These are phyloP conservation scores for Nemoura dubitans DNA, from an alignment of 2,888 invertebrate genomes.

Conservation along the genomic window DNA sequence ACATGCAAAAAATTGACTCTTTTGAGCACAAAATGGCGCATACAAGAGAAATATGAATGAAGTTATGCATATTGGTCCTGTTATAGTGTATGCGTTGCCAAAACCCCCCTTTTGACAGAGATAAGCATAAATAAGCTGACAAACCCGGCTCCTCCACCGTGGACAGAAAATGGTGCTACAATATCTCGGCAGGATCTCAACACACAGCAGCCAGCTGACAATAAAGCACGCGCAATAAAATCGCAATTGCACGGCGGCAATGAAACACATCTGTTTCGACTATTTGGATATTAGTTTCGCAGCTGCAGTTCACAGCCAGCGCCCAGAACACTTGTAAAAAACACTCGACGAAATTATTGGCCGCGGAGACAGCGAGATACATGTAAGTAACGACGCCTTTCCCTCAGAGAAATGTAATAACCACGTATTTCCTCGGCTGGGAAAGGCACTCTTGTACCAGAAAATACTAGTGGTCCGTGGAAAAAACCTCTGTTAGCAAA, in stretches of 20 bases:
- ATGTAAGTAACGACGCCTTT: neutral
- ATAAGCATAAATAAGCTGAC: neutral
- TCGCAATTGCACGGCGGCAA: neutral
- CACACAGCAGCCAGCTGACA: neutral
- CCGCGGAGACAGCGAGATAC: neutral
- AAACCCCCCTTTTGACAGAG: neutral
- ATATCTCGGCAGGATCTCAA: neutral
- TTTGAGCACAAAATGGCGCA: neutral
- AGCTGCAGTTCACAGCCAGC: neutral
- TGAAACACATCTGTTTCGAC: neutral
- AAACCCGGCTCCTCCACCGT: neutral
- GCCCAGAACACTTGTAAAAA: neutral
- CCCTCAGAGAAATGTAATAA: neutral
- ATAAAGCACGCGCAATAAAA: neutral
- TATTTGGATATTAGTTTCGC: neutral
- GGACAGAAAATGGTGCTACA: neutral
- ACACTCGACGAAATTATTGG: neutral
- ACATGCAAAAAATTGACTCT: too few relatives aligned
- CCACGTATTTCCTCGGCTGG: neutral
- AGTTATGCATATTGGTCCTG: neutral
- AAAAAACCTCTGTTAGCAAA: neutral
- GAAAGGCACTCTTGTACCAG: neutral
- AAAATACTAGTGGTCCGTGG: neutral
- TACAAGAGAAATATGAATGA: neutral
- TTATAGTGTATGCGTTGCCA: neutral